Evolutionary conservation across 2,888 invertebrate species (phyloP), one percentile per base, ranked within the genome.

Genomic region (Caenorhabditis japonica): DNA sequence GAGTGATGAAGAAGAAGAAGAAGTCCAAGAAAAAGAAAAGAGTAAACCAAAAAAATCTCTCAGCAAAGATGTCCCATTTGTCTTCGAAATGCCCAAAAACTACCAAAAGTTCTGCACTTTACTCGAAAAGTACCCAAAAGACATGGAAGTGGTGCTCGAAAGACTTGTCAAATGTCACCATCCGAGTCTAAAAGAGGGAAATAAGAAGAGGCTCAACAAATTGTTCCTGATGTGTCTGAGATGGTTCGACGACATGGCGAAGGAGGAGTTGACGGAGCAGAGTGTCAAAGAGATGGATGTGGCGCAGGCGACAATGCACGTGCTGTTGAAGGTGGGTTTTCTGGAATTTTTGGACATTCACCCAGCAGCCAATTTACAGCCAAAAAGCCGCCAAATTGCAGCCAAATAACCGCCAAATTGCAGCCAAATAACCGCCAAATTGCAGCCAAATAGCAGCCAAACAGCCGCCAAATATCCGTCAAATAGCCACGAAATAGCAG

Each of bases 121-220:
- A 10, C 52, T 78, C 0, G 59, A 74, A 17, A 59, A 62, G 23
- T 64, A 79, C 38, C 36, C 41, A 2, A 49, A 61, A 13, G 51
- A 70, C 15, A 59, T 75, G 66, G 79, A 70, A 25, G 39, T 81
- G 89, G 91, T 8, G 89, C 91, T 1, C 89, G 91, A 13, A 91
- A 93, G 93, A 83, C 91, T 96, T 79, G 92, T 95, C 17, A 94
- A 94, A 89, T 93, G 93, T 84, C 93, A 94, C 89, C 93, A 95
- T 88, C 93, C 93, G 2, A 92, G 93, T 83, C 88, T 94, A 53
- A 91, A 92, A 5, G 92, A 92, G 77, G 91, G 91, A 15, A 95
- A 95, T 86, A 93, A 93, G 87, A 92, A 92, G 34, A 92, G 92
- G 84, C 89, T 95, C 12, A 85, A 88, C 56, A 90, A 91, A 81